Evolutionary conservation across 2,113 vertebrate species (phyloP), one percentile per base, ranked within the genome.

Genomic region (Microcebus ravelobensis): DNA sequence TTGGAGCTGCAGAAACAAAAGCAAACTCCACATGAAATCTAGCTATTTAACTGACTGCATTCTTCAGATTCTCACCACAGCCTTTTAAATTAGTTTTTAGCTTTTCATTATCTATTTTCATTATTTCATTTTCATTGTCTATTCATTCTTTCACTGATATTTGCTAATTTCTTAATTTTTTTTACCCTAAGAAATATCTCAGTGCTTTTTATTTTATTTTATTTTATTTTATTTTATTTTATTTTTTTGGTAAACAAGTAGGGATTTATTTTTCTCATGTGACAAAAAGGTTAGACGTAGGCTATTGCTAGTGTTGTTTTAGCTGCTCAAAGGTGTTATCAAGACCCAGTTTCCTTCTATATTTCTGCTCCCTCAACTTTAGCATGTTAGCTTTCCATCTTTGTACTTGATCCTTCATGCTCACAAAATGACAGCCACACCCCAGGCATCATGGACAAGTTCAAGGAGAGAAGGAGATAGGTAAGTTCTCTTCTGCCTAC

Each of bases 1-100:
- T 83, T 63, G 14, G 31, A 96, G 63, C 42, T 93, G 10, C 42
- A 87, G 90, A 91, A 97, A 80, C 48, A 84, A 90, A 82, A 67
- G 36, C 27, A 77, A 77, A 20, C 67, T 92, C 39, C 57, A 87
- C 21, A 8, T 23, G 42, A 90, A 97, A 81, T 50, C 68, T 70
- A 74, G 27, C 52, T 87, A 27, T 55, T 36, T 10, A 42, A 61
- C 31, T n/a, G 18, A 67, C 17, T n/a, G 3, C 12, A 36, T 50
- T 87, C 48, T 70, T 96, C 63, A 90, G 20, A 21, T 48, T 92
- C n/a, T 85, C 42, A 29, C 50, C 21, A 39, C 20, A 67, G 63
- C 1, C 52, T 25, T 45, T 5, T 4, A 59, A 55, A 23, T 80
- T 42, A 74, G 8, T 63, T 74, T 81, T 94, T 48, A 79, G 29